These are phyloP conservation scores for Naja naja DNA, from an alignment of 2,113 vertebrate genomes.

Conservation along the genomic window DNA sequence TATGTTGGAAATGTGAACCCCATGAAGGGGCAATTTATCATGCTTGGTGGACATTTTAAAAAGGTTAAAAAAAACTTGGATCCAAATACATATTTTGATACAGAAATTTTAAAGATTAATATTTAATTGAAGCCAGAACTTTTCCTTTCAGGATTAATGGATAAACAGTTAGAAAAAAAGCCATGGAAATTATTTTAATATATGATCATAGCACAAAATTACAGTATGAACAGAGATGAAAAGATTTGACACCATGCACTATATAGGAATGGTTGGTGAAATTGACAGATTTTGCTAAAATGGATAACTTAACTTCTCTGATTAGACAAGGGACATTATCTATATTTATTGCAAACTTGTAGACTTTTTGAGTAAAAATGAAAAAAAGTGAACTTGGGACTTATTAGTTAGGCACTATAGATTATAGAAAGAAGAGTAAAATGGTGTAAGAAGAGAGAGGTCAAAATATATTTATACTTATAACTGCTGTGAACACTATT, in stretches of 20 bases:
- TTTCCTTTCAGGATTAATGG: not conserved
- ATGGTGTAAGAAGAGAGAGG: not conserved
- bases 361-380: not conserved
- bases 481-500: not conserved
- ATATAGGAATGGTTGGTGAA: not conserved
- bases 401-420: not conserved
- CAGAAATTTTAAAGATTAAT: not conserved
- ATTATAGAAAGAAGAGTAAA: not conserved
- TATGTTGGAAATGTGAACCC: not conserved
- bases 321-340: not conserved
- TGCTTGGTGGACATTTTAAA: not conserved
- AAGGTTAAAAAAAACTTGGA: not conserved
- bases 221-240: not conserved
- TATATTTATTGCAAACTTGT: not conserved
- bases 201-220: not conserved
- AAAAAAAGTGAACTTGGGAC: not conserved
- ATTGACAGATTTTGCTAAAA: not conserved
- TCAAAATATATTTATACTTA: not conserved
- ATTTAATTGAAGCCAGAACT: not conserved
- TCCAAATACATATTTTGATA: not conserved
- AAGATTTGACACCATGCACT: not conserved
- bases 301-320: not conserved
- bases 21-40: not conserved
- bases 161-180: not conserved
- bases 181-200: not conserved